A percentile compares a stretch with the other conserved stretches of the same genome.
Evolutionary conservation across 2,113 vertebrate genomes (phyloP).

Genomic region (Caracal caracal): DNA sequence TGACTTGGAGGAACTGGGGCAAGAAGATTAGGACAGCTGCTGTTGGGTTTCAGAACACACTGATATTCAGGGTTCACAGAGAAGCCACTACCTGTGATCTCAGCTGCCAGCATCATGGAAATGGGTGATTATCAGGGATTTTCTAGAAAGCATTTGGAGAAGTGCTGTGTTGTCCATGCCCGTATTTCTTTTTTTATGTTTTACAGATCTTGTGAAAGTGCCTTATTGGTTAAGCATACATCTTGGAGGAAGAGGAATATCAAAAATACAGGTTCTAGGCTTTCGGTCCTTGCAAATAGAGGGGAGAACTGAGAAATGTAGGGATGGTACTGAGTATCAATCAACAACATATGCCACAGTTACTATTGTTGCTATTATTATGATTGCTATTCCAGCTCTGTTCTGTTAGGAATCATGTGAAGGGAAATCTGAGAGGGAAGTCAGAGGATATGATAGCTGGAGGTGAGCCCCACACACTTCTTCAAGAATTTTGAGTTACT

Average conservation of each 20-base stretch:
- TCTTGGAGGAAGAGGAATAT: background rate
- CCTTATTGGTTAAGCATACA: background rate
- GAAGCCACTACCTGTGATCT: background rate
- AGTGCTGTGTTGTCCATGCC: background rate
- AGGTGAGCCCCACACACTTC: background rate
- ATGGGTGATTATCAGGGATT: background rate
- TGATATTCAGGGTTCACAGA: background rate
- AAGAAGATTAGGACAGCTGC: background rate
- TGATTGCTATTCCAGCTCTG: background rate
- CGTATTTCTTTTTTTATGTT: background rate
- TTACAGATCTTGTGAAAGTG: background rate
- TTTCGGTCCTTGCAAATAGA: background rate
- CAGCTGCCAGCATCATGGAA: background rate
- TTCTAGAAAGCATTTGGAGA: background rate
- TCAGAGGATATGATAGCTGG: background rate
- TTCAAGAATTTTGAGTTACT: background rate
- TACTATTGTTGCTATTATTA: background rate
- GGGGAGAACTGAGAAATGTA: background rate
- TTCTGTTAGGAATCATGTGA: background rate
- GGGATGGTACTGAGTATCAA: background rate
- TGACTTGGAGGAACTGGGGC: background rate
- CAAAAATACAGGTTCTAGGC: background rate
- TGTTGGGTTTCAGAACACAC: background rate
- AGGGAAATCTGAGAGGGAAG: background rate
- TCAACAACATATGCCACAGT: background rate